Percentiles rank a stretch among this genome's conserved stretches.
Conservation (phyloP, 1,140 invertebrate genomes). For the Euglossa dilemma region DNA sequence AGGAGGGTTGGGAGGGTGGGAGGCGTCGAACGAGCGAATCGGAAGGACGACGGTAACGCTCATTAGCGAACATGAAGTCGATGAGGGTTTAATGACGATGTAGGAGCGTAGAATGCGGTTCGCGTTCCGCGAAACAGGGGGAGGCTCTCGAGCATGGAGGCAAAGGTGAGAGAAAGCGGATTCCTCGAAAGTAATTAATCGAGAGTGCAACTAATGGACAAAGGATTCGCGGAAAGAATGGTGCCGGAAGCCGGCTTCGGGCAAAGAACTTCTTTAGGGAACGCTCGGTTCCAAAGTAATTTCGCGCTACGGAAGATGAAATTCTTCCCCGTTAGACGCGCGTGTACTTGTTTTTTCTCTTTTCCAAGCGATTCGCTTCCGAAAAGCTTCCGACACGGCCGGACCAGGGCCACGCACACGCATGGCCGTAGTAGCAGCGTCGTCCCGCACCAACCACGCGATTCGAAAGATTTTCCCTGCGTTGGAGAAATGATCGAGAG, state of each 20-base stretch:
- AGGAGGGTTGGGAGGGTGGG: conserved; percentile 3
- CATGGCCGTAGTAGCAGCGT: no score
- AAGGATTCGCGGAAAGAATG: conserved; percentile 21
- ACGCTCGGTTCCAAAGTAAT: not conserved
- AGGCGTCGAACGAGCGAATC: conserved; percentile 46
- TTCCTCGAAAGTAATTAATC: conserved; percentile 40
- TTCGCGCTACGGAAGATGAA: not conserved
- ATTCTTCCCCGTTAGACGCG: not conserved
- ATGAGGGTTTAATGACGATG: conserved; percentile 58
- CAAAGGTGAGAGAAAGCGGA: conserved; percentile 29
- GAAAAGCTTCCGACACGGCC: not conserved
- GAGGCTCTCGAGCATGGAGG: conserved; percentile 1
- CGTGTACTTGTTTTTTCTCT: not conserved
- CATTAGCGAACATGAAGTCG: conserved; percentile 63
- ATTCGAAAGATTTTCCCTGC: not conserved
- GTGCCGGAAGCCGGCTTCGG: not conserved
- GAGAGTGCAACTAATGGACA: conserved; percentile 28
- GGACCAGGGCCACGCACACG: not conserved
- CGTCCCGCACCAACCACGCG: not conserved
- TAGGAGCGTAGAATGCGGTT: conserved; percentile 22
- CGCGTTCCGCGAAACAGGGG: conserved; percentile 12
- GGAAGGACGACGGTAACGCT: conserved; percentile 54
- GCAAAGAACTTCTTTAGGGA: not conserved
- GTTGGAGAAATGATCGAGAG: not conserved
- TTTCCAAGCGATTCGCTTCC: no score